A percentile compares a stretch with the other conserved stretches of the same genome.
Evolutionary conservation across 2,113 vertebrate genomes (phyloP).

Genomic region (Micronycteris hirsuta): DNA sequence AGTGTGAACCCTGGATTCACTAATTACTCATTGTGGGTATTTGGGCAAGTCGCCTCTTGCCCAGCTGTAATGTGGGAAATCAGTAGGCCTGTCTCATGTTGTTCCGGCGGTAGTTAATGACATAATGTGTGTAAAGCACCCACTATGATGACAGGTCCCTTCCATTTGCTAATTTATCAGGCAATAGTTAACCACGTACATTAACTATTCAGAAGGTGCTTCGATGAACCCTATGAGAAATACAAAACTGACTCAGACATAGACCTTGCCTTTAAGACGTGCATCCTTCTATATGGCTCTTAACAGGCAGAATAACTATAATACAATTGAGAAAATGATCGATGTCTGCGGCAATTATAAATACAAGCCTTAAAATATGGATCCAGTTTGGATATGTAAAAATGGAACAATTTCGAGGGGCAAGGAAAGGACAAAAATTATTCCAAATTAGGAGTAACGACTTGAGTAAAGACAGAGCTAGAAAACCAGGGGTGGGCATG

Average conservation of each 20-base stretch:
- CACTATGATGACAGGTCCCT: not conserved
- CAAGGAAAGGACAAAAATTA: not conserved
- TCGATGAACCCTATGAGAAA: not conserved
- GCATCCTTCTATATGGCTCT: fast-evolving
- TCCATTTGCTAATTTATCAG: not conserved
- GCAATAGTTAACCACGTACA: not conserved
- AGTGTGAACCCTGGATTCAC: not conserved
- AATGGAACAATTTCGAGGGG: not conserved
- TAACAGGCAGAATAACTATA: not conserved
- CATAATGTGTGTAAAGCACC: not conserved
- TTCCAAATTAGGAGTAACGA: not conserved
- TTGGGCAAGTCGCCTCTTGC: not conserved
- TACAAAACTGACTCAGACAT: not conserved
- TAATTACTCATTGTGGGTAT: not conserved
- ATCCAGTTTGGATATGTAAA: not conserved
- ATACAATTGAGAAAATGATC: not conserved
- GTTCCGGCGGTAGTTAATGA: not conserved
- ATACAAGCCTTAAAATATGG: not conserved
- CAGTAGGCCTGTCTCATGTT: not conserved
- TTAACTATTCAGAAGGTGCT: not conserved
- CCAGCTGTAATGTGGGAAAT: not conserved
- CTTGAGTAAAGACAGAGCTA: not conserved
- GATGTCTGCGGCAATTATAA: not conserved
- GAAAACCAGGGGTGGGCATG: not conserved
- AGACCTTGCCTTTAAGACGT: not conserved